Evolutionary conservation across 2,888 invertebrate species (phyloP).

Genomic region (Lasioglossum figueresi): DNA sequence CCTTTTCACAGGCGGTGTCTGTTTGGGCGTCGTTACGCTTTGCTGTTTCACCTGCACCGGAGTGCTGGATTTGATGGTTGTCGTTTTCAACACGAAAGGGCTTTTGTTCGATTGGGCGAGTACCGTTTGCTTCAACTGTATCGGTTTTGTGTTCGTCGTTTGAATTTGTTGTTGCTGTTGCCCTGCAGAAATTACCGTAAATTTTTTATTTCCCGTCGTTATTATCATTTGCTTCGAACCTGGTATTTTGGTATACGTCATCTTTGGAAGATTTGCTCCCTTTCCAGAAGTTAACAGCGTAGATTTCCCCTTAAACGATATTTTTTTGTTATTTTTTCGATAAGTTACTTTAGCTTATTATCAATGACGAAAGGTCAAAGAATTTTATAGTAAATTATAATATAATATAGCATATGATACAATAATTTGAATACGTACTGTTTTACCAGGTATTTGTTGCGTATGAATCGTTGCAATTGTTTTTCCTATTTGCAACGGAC

Average conservation of each 20-base stretch:
- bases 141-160: slow-evolving; percentile 38
- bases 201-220: slow-evolving; percentile 78
- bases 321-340: slow-evolving; percentile 14
- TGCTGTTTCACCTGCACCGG: slow-evolving; percentile 33
- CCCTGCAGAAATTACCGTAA: slow-evolving; percentile 46
- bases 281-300: slow-evolving; percentile 60
- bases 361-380: background rate
- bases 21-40: slow-evolving; percentile 48
- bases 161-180: slow-evolving; percentile 70
- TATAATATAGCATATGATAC: background rate
- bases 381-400: background rate
- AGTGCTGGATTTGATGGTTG: slow-evolving; percentile 14
- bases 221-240: slow-evolving; percentile 80
- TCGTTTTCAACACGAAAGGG: slow-evolving; percentile 64
- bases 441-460: slow-evolving; percentile 63
- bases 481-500: slow-evolving; percentile 77
- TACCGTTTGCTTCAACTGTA: slow-evolving; percentile 61
- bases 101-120: slow-evolving; percentile 45
- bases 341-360: background rate
- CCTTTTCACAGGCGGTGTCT: slow-evolving; percentile 72
- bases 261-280: slow-evolving; percentile 74
- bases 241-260: slow-evolving; percentile 78
- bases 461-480: slow-evolving; percentile 76
- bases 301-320: slow-evolving; percentile 63
- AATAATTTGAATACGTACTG: slow-evolving; percentile 53